phyloP scores from a whole-genome alignment of 2,888 invertebrate genomes.

The Erebia palarica region DNA sequence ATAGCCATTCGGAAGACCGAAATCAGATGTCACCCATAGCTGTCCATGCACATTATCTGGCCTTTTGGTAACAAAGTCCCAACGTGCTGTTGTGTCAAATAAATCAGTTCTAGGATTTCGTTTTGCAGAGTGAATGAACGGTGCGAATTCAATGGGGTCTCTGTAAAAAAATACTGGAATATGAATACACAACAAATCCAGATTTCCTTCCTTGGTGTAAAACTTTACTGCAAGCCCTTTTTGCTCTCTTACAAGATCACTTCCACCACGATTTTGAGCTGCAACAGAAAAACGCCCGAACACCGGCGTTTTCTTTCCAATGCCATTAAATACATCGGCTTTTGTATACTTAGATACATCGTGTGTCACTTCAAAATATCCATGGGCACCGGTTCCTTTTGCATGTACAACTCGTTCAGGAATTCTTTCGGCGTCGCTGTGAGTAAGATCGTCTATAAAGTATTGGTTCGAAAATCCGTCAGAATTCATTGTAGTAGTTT shows the following conservation, averaged over 20 bases:
- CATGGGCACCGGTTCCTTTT: slow-evolving; percentile 93
- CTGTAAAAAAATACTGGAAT: slow-evolving; percentile 93
- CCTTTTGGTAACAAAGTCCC: slow-evolving; percentile 92
- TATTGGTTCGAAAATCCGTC: slow-evolving; percentile 57
- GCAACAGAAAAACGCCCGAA: slow-evolving; percentile 89
- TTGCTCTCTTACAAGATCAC: slow-evolving; percentile 91
- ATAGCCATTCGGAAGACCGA: slow-evolving; percentile 94
- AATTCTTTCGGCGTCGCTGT: slow-evolving; percentile 92
- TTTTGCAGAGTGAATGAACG: slow-evolving; percentile 94
- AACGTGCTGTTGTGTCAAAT: slow-evolving; percentile 92
- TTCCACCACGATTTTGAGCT: slow-evolving; percentile 90
- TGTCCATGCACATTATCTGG: slow-evolving; percentile 91
- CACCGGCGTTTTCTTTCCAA: slow-evolving; percentile 90
- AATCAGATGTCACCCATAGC: slow-evolving; percentile 90
- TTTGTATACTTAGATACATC: slow-evolving; percentile 89
- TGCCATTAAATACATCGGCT: slow-evolving; percentile 86
- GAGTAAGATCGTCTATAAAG: slow-evolving; percentile 69
- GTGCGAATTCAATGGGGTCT: slow-evolving; percentile 91
- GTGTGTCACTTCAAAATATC: slow-evolving; percentile 91
- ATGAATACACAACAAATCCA: slow-evolving; percentile 93
- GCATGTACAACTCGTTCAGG: slow-evolving; percentile 96
- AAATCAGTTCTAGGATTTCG: slow-evolving; percentile 93
- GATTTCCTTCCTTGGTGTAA: slow-evolving; percentile 93
- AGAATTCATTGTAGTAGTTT: slow-evolving; percentile 88
- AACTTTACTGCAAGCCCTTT: slow-evolving; percentile 95